A percentile compares a stretch with the other conserved stretches of the same genome.
These are phyloP conservation scores for Antheraea mylitta DNA, from an alignment of 1,140 invertebrate species.

Conservation along the genomic window DNA sequence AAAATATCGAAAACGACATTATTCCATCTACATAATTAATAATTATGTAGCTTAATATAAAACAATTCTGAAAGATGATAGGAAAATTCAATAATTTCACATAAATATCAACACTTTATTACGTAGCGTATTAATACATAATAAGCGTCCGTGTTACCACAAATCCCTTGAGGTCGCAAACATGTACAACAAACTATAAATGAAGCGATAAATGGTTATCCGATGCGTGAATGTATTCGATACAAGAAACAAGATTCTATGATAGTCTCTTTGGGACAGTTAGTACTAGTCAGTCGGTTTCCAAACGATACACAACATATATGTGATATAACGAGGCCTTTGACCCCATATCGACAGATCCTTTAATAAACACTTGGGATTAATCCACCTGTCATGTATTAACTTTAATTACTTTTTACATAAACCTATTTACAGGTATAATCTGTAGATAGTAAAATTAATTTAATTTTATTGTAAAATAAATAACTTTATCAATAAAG, in stretches of 20 bases:
- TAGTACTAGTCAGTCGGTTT: slow-evolving; percentile 43
- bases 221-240: slow-evolving; percentile 22
- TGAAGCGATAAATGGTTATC: slow-evolving; percentile 17
- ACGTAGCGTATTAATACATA: not conserved
- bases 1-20: not conserved
- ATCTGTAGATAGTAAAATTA: no score
- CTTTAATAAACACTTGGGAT: slow-evolving; percentile 1
- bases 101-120: not conserved
- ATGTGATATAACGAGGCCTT: not conserved
- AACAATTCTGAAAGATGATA: not conserved
- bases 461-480: no score
- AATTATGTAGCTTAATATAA: no score
- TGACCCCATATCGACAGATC: not conserved
- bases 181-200: slow-evolving; percentile 13
- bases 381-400: not conserved
- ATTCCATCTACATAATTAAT: not conserved
- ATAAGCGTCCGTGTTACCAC: not conserved
- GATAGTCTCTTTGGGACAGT: slow-evolving; percentile 46
- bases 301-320: slow-evolving; percentile 24
- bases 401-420: slow-evolving; percentile 1
- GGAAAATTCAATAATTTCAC: not conserved
- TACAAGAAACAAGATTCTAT: slow-evolving; percentile 36
- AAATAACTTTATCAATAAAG: no score
- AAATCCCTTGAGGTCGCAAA: not conserved
- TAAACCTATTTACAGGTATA: no score